Percentiles rank a stretch among this genome's conserved stretches.
phyloP scores from a whole-genome alignment of 1,140 invertebrate genomes.

The Eupeodes corollae region DNA sequence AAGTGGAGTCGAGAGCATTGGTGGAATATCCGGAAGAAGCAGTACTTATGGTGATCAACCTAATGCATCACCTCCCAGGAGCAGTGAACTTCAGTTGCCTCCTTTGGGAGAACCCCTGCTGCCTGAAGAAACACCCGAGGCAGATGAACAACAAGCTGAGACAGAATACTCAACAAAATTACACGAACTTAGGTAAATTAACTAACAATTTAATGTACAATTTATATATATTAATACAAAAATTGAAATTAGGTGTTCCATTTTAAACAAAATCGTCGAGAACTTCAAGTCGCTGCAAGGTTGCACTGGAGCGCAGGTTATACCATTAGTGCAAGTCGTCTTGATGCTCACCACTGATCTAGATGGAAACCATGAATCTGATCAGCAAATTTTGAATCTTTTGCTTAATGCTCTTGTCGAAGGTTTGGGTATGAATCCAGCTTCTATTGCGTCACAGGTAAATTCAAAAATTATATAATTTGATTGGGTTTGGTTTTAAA shows the following conservation, averaged over 20 bases:
- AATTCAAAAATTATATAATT: too few relatives aligned
- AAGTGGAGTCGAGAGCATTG: slow-evolving; percentile 81
- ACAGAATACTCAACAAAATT: slow-evolving; percentile 43
- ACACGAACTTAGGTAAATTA: slow-evolving; percentile 46
- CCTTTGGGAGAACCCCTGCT: not conserved
- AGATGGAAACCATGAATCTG: slow-evolving; percentile 70
- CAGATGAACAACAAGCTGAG: slow-evolving; percentile 38
- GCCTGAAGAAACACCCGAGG: slow-evolving; percentile 11
- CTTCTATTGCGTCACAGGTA: slow-evolving; percentile 28
- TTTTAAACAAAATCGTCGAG: slow-evolving; percentile 31
- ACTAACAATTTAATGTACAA: not conserved
- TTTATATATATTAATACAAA: not conserved
- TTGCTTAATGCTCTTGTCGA: slow-evolving; percentile 62
- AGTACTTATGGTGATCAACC: slow-evolving; percentile 65
- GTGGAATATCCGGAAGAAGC: slow-evolving; percentile 80
- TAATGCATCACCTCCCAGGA: slow-evolving; percentile 27
- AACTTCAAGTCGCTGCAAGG: slow-evolving; percentile 34
- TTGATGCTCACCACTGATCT: slow-evolving; percentile 84
- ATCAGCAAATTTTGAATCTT: slow-evolving; percentile 61
- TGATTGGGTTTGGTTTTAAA: too few relatives aligned
- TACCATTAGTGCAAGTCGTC: slow-evolving; percentile 83
- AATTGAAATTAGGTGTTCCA: slow-evolving; percentile 18
- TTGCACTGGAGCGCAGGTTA: slow-evolving; percentile 61
- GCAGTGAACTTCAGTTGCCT: not conserved
- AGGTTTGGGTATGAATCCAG: slow-evolving; percentile 63